A percentile compares a stretch with the other conserved stretches of the same genome.
Evolutionary conservation across 2,113 vertebrate genomes (phyloP).

Genomic region (Anseranas semipalmata): DNA sequence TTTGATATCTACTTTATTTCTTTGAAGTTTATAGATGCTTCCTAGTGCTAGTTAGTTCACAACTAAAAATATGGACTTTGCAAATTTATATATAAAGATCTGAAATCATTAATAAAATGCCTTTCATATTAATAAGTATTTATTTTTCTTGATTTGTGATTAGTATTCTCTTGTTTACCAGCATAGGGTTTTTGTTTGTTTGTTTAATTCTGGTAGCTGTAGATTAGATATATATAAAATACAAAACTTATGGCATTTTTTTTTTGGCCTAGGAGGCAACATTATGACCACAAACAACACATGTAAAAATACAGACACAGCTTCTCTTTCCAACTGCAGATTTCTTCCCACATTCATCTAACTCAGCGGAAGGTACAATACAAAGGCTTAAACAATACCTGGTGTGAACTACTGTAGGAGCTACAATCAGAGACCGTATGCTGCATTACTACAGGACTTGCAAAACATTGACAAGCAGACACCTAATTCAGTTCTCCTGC

Average conservation of each 20-base stretch:
- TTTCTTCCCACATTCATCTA: background rate
- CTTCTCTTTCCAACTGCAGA: background rate
- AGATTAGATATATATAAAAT: background rate
- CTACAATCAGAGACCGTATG: background rate
- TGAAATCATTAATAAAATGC: background rate
- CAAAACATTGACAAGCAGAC: background rate
- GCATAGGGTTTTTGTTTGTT: background rate
- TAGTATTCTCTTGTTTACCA: background rate
- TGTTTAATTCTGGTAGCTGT: background rate
- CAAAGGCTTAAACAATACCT: background rate
- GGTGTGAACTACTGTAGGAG: background rate
- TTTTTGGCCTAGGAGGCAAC: background rate
- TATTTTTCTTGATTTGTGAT: background rate
- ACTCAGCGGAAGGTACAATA: background rate
- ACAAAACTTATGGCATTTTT: background rate
- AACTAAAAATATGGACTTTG: background rate
- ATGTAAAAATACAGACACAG: background rate
- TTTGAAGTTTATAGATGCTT: background rate
- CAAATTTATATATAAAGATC: background rate
- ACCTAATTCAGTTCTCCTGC: background rate
- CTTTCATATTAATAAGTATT: background rate
- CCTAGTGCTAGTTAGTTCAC: background rate
- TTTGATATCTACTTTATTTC: background rate
- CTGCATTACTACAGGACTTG: accelerated
- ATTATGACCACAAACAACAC: background rate